phyloP scores from a whole-genome alignment of 2,113 vertebrate genomes.

The Actinemys pallida region DNA sequence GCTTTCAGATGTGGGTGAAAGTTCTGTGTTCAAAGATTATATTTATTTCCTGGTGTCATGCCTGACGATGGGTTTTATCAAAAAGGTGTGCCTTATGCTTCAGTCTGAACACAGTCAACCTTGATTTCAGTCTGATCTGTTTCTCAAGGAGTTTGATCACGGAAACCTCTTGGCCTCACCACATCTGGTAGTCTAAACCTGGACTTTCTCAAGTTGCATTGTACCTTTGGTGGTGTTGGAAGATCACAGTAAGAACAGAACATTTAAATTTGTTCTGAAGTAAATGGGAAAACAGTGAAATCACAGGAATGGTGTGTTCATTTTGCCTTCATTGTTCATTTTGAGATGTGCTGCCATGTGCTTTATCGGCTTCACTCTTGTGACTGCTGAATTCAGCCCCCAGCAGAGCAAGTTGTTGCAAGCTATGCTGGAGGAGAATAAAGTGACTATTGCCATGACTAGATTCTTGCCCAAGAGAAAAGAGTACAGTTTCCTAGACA shows the following conservation, averaged over 20 bases:
- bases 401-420: not conserved
- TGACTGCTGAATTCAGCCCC: not conserved
- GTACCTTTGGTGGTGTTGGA: not conserved
- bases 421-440: not conserved
- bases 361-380: not conserved
- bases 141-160: not conserved
- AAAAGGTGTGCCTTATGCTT: not conserved
- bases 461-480: not conserved
- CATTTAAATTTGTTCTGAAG: not conserved
- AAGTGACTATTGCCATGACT: not conserved
- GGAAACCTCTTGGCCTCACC: not conserved
- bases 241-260: not conserved
- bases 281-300: not conserved
- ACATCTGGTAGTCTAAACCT: not conserved
- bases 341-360: not conserved
- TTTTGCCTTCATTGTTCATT: not conserved
- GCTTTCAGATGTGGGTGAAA: not conserved
- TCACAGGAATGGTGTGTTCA: not conserved
- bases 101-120: not conserved
- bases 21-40: not conserved
- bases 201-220: not conserved
- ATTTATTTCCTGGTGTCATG: not conserved
- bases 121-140: not conserved
- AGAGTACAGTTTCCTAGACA: not conserved
- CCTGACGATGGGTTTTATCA: not conserved